Conservation (phyloP, 2,888 invertebrate genomes). For the Dryobota labecula region DNA sequence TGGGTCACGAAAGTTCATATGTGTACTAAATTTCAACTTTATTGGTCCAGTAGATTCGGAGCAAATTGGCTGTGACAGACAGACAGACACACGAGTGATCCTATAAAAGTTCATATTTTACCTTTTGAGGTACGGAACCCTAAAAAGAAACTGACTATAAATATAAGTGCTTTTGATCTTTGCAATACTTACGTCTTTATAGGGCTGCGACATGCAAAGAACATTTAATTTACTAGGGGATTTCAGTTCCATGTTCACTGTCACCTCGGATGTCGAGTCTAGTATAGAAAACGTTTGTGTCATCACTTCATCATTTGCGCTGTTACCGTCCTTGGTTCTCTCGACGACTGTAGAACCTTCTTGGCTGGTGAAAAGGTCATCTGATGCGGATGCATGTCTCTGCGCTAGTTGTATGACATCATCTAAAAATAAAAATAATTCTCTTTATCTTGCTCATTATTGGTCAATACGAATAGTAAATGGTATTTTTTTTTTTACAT, state of each 20-base stretch:
- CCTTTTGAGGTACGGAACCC: no score
- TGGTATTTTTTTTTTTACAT: not conserved
- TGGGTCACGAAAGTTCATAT: no score
- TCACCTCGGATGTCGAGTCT: slow-evolving; percentile 57
- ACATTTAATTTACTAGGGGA: slow-evolving; percentile 55
- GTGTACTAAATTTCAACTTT: no score
- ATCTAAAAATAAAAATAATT: slow-evolving; percentile 73
- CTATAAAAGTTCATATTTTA: no score
- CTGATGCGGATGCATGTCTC: slow-evolving; percentile 75
- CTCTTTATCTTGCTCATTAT: not conserved
- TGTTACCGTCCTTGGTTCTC: slow-evolving; percentile 49
- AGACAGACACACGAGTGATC: no score
- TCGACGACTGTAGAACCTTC: slow-evolving; percentile 64
- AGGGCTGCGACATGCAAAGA: slow-evolving; percentile 73
- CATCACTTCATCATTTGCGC: slow-evolving; percentile 69
- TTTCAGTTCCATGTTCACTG: slow-evolving; percentile 34
- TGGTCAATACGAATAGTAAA: not conserved
- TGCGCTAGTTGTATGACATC: slow-evolving; percentile 83
- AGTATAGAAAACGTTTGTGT: slow-evolving; percentile 82
- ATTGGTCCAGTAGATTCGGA: no score
- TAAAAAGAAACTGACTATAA: not conserved
- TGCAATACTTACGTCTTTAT: slow-evolving; percentile 75
- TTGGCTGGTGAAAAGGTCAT: slow-evolving; percentile 82
- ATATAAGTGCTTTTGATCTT: no score
- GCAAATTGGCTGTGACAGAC: no score